Conservation (phyloP, 2,113 vertebrate species). For the Mirounga angustirostris region DNA sequence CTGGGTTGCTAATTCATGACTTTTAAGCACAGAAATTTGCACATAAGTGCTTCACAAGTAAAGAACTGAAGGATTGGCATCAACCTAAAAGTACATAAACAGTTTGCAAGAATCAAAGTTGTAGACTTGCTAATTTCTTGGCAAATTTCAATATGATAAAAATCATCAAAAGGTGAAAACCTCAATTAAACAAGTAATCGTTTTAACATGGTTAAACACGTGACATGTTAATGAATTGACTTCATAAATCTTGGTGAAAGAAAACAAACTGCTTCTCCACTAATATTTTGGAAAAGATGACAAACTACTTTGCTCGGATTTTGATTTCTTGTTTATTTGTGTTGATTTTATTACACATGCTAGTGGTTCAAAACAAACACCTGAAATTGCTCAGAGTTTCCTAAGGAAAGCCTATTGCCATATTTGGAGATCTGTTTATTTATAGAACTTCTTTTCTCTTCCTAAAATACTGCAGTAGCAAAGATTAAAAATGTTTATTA, state of each 20-base stretch:
- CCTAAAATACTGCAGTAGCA: neutral
- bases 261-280: slow-evolving; percentile 49
- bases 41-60: slow-evolving; percentile 56
- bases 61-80: slow-evolving; percentile 50
- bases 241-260: slow-evolving; percentile 35
- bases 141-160: slow-evolving; percentile 63
- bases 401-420: neutral
- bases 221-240: neutral
- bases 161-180: slow-evolving; percentile 67
- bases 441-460: slow-evolving; percentile 2
- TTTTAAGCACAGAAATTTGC: slow-evolving; percentile 30
- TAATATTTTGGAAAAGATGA: slow-evolving; percentile 45
- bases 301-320: slow-evolving; percentile 13
- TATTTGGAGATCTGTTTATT: neutral
- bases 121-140: slow-evolving; percentile 63
- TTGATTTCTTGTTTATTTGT: slow-evolving; percentile 6
- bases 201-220: slow-evolving; percentile 55
- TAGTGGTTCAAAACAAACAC: slow-evolving; percentile 41
- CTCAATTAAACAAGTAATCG: slow-evolving; percentile 49
- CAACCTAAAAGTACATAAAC: slow-evolving; percentile 41
- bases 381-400: slow-evolving; percentile 21
- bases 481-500: slow-evolving; percentile 53
- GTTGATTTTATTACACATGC: slow-evolving; percentile 23
- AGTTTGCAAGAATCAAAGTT: slow-evolving; percentile 36
- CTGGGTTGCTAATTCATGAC: slow-evolving; percentile 44